Base-by-base conservation (phyloP, 2,113 vertebrate species). In the Phyllostomus discolor region DNA sequence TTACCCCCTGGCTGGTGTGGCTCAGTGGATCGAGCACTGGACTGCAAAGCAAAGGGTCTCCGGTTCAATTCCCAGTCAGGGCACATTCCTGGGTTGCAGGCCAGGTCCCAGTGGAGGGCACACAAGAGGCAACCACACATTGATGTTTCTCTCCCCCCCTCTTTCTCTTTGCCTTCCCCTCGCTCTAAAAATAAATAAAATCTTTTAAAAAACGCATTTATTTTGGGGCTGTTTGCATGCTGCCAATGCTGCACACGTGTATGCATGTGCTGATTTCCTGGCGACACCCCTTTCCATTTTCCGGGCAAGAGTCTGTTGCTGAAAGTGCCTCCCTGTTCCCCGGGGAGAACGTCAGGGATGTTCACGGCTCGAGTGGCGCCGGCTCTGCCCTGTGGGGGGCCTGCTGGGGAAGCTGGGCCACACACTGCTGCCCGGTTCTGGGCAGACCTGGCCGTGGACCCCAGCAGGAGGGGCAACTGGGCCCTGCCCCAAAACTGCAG, bases 241-340 rank as follows among this genome's bases (percentile, higher is more conserved):
- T 75, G 54, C 43, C 24, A 0, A 33, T 31, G 72, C 79, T 7
- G 26, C 38, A 38, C 41, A 26, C 81, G 33, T 35, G 80, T 75
- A n/a, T 28, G 69, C 57, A 7, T 11, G 38, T 38, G 88, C 52
- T 1, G 59, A 72, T 81, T 88, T 94, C 94, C 84, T 94, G 95
- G 92, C 96, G 82, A 70, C 22, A 22, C 9, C 82, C 22, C 67
- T 35, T 64, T 76, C 66, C 94, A 7, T 91, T 81, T 95, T 95
- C 92, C 90, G 88, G 85, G 59, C 69, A 31, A 87, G 57, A 95
- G 41, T 76, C 84, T 62, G 48, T 76, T 87, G 64, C 87, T 97
- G 79, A 97, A 95, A 94, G 73, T 50, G 79, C 79, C 20, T 62
- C n/a, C 82, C 43, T 24, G 24, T 90, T 41, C 79, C 46, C 7